A percentile compares a stretch with the other conserved stretches of the same genome.
These are phyloP conservation scores for Drosophila pseudotalamancana DNA, from an alignment of 2,888 invertebrate species.

Conservation along the genomic window DNA sequence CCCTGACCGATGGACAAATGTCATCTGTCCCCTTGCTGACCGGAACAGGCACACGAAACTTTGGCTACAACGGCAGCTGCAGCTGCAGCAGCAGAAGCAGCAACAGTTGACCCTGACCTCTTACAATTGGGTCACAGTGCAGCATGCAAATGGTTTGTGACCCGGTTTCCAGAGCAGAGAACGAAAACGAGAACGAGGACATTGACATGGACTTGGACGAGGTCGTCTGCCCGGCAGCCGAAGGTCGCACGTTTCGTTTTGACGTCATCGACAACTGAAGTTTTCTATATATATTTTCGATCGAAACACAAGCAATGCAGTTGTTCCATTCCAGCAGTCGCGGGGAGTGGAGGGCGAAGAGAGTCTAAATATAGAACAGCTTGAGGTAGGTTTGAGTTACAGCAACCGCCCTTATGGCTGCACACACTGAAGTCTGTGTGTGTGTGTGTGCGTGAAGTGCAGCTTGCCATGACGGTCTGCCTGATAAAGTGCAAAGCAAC, in stretches of 20 bases:
- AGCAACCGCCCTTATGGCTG: constrained; percentile 45
- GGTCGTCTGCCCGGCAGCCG: constrained; percentile 16
- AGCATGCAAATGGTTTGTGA: constrained; percentile 52
- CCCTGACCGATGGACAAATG: constrained; percentile 33
- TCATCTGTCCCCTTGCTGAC: not conserved
- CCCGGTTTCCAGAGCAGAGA: constrained; percentile 27
- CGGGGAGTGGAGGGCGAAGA: not conserved
- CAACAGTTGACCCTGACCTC: constrained; percentile 33
- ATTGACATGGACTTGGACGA: constrained; percentile 16
- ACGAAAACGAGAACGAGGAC: constrained; percentile 9
- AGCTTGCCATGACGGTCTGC: constrained; percentile 57
- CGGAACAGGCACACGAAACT: not conserved
- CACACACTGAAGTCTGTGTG: constrained; percentile 17
- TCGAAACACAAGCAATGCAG: constrained; percentile 13
- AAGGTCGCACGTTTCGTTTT: constrained; percentile 39
- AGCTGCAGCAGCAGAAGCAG: constrained; percentile 3
- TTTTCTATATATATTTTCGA: not conserved
- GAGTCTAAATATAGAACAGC: constrained; percentile 74
- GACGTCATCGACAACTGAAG: constrained; percentile 31
- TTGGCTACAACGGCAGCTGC: too few species aligned
- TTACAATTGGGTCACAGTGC: constrained; percentile 49
- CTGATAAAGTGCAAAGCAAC: constrained; percentile 48
- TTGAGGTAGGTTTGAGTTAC: constrained; percentile 74
- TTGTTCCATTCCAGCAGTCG: constrained; percentile 6
- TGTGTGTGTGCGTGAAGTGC: constrained; percentile 40